A percentile compares a stretch with the other conserved stretches of the same genome.
phyloP scores from a whole-genome alignment of 1,140 invertebrate species.

The Drosophila eugracilis region DNA sequence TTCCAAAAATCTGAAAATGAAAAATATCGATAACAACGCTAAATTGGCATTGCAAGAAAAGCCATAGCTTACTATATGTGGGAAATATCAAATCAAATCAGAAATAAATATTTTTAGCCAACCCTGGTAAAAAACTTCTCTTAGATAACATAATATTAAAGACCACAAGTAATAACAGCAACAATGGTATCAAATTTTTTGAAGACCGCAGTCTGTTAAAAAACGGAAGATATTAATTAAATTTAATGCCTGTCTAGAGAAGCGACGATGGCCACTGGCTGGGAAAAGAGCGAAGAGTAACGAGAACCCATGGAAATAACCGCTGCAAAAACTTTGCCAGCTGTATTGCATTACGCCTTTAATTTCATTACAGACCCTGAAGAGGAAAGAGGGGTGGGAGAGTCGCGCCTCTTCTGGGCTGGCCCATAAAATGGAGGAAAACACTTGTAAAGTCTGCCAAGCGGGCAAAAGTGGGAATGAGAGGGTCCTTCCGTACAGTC shows the following conservation, averaged over 20 bases:
- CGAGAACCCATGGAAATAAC: slow-evolving; percentile 67
- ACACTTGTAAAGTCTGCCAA: slow-evolving; percentile 72
- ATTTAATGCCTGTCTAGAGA: slow-evolving; percentile 65
- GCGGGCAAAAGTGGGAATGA: slow-evolving; percentile 16
- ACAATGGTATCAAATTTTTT: slow-evolving; percentile 5
- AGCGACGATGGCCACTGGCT: slow-evolving; percentile 28
- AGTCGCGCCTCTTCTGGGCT: slow-evolving; percentile 14
- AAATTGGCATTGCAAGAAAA: no score
- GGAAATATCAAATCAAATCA: no score
- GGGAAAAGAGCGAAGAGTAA: slow-evolving; percentile 33
- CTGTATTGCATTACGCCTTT: slow-evolving; percentile 82
- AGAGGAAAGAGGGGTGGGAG: slow-evolving; percentile 39
- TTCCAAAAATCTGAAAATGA: no score
- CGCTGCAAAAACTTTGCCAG: slow-evolving; percentile 76
- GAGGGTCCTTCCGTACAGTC: slow-evolving; percentile 15
- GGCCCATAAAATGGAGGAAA: slow-evolving; percentile 74
- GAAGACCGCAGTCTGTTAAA: slow-evolving; percentile 11
- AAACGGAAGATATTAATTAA: slow-evolving; percentile 63
- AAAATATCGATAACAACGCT: no score
- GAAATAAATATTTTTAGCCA: no score
- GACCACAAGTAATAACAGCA: background rate
- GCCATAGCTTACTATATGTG: no score
- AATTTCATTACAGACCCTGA: slow-evolving; percentile 72
- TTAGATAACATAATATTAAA: background rate
- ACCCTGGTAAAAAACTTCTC: no score